Evolutionary conservation across 2,113 vertebrate species (phyloP), one percentile per base, ranked within the genome.

Genomic region (Natator depressus): DNA sequence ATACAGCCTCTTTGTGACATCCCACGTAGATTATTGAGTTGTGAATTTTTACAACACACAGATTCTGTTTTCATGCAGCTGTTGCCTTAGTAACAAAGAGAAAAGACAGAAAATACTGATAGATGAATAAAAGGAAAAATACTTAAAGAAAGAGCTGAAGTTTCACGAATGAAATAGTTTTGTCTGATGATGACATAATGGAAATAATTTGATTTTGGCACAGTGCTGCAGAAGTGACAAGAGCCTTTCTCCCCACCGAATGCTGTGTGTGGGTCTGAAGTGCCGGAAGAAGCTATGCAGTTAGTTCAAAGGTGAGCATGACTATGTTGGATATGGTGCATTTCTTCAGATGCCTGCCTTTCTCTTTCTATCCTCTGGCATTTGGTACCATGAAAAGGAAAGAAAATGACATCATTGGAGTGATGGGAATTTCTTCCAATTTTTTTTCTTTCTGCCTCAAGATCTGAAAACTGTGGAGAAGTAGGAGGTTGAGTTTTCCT

Each of bases 151-250:
- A 69, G 80, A 49, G 22, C 82, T 89, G 84, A 96, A 91, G 82
- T 91, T 80, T 90, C 90, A 65, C 80, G 84, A 82, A 82, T 91
- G 89, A 76, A 82, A 76, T 88, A 47, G 49, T 95, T 95, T 90
- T 38, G 8, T 90, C 92, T 95, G 25, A 85, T 87, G 80, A 50
- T 54, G 86, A 80, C 86, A 9, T 31, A 80, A 90, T 80, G 90
- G 82, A 84, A 91, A 29, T 93, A 46, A 78, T 95, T 97, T 93
- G 89, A 93, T 10, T 80, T 87, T 53, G 10, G 1, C 1, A 38
- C 54, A 35, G 16, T 35, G 22, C 16, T 82, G 25, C 27, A 69
- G n/a, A 47, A 2, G 2, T 4, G 14, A 5, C 19, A 29, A 46
- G 38, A 13, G 4, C 50, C 12, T 24, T 47, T 82, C 29, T 27